Evolutionary conservation across 2,113 vertebrate species (phyloP), one percentile per base, ranked within the genome.

Genomic region (Sinocyclocheilus rhinocerous): DNA sequence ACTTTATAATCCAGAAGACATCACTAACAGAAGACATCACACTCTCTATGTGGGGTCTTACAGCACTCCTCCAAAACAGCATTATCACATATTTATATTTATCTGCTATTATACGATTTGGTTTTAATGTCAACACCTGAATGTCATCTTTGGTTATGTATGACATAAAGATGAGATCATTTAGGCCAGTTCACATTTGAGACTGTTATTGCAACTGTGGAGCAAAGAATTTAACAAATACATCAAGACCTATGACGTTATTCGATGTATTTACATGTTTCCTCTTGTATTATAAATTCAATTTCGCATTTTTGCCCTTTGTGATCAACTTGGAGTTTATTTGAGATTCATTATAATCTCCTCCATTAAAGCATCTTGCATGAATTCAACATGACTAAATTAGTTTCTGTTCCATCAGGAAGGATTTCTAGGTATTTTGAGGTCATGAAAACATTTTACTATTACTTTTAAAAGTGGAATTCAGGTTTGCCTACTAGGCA

Each of bases 11-110:
- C 22, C 42, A 52, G n/a, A 76, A 55, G 5, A 55, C 22, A n/a
- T 75, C 72, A 75, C 22, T 67, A 67, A 73, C 39, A 50, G 12
- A 75, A 50, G 48, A 48, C n/a, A 26, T 76, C 73, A 76, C n/a
- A 50, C 45, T 1, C 0, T 76, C 24, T 20, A 24, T 10, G 20
- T 59, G 57, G 15, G 33, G 69, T 5, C 69, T 18, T 69, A 65
- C 13, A 18, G 24, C 15, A 36, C 15, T 69, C 65, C 16, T 69
- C 55, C 55, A 57, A 57, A 57, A 57, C 18, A 57, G 3, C 20
- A 59, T 59, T 4, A 59, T n/a, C 57, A 59, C 20, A 59, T 59
- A n/a, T 59, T n/a, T 59, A 59, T 22, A 59, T 69, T 69, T 69
- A 36, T 33, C 15, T 36, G 29, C 36, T 69, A 0, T 69, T 36